Base-by-base conservation (phyloP, 2,888 invertebrate species). In the Cantharis rustica region DNA sequence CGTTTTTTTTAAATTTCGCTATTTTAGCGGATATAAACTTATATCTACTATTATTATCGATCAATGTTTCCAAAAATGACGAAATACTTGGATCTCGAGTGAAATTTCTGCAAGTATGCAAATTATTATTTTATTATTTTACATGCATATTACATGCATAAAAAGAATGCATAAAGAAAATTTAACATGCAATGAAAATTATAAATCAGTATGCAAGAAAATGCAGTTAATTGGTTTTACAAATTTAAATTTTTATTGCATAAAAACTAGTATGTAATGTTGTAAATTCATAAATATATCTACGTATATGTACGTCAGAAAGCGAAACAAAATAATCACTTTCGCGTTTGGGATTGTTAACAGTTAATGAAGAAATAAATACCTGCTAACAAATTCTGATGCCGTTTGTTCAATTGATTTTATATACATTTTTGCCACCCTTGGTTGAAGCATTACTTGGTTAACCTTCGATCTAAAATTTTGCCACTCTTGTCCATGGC, bases 401-500 rank as follows among this genome's bases (percentile, higher is more conserved):
- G 94, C 93, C 0, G 95, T 93, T 81, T 92, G 91, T 80, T 93
- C 92, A 16, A 95, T 94, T 0, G 92, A 90, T 3, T 90, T 90
- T 0, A 94, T 90, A 84, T 94, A 95, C 85, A 93, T 92, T 17
- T 92, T 92, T 0, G 95, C 94, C 0, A 93, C 92, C 68, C 92
- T 90, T 0, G 95, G 93, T 82, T 94, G 93, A 81, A 96, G 88
- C 87, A 96, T 93, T 16, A 94, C 93, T 82, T 94, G 92, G 70
- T 95, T 95, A 3, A 95, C 94, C 84, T 93, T 94, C 4, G 92
- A 92, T 70, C 96, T 90, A 80, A 95, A 93, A 71, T 92, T 91
- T 84, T 94, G 92, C 96, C 96, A 96, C 10, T 93, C 92, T 79
- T 95, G 93, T 1, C 95, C 96, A 84, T 96, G 95, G 0, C 96